These are phyloP conservation scores for Tuberolachnus salignus DNA, from an alignment of 2,888 invertebrate genomes.

Conservation along the genomic window DNA sequence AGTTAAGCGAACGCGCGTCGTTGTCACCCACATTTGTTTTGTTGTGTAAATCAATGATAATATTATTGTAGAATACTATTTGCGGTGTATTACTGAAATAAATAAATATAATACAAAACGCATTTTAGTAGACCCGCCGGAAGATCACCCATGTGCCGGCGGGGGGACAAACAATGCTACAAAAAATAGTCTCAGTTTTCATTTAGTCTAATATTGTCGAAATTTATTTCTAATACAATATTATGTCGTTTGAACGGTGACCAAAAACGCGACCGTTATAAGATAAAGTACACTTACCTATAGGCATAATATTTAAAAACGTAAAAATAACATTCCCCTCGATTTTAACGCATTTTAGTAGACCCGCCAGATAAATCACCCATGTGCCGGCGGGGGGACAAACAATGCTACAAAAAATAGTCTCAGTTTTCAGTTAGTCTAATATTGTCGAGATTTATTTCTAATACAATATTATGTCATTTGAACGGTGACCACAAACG, in stretches of 20 bases:
- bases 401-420: slow-evolving; percentile 42
- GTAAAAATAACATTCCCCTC: too few species aligned
- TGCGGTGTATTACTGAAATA: too few species aligned
- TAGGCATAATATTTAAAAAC: too few species aligned
- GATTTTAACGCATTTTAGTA: slow-evolving; percentile 47
- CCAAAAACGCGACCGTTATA: neutral
- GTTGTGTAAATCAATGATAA: too few species aligned
- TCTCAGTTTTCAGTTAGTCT: slow-evolving; percentile 21
- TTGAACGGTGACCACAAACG: slow-evolving; percentile 8
- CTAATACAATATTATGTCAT: slow-evolving; percentile 12
- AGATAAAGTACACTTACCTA: too few species aligned
- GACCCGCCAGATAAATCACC: slow-evolving; percentile 30
- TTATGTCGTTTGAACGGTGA: slow-evolving; percentile 22
- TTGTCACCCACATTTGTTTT: too few species aligned
- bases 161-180: slow-evolving; percentile 51
- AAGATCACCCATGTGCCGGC: slow-evolving; percentile 18
- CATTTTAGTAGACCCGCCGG: slow-evolving; percentile 46
- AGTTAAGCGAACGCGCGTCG: too few species aligned
- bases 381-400: slow-evolving; percentile 41
- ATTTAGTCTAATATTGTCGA: slow-evolving; percentile 5
- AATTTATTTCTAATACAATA: slow-evolving; percentile 5
- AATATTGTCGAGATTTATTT: slow-evolving; percentile 19
- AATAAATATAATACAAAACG: slow-evolving; percentile 21
- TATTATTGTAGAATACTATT: too few species aligned
- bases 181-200: slow-evolving; percentile 41